A percentile compares a stretch with the other conserved stretches of the same genome.
Conservation (phyloP, 2,113 vertebrate species). For the Trochalopteron elliotii region DNA sequence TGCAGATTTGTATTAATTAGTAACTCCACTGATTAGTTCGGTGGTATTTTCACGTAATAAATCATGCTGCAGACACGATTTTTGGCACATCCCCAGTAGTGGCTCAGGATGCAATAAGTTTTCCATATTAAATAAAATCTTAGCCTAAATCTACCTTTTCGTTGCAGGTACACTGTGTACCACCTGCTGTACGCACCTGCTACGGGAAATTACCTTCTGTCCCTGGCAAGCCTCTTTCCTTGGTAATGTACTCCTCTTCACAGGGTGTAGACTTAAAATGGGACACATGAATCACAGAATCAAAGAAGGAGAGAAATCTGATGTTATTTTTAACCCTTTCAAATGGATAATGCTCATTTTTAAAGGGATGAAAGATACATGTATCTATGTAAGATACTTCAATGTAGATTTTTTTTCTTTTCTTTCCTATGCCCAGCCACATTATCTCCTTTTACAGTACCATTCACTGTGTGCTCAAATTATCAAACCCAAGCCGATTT, state of each 20-base stretch:
- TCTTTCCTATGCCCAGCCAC: not conserved
- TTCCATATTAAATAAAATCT: conserved; percentile 83
- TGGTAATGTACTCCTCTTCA: conserved; percentile 44
- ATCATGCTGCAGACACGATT: conserved; percentile 84
- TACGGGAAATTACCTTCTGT: conserved; percentile 77
- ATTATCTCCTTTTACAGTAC: not conserved
- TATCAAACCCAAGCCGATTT: not conserved
- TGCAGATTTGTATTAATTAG: conserved; percentile 96
- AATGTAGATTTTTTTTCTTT: not conserved
- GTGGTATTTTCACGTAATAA: conserved; percentile 89
- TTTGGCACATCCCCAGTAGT: conserved; percentile 82
- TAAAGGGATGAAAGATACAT: not conserved
- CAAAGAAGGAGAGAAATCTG: not conserved
- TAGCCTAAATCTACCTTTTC: conserved; percentile 79
- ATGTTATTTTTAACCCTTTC: conserved; percentile 37
- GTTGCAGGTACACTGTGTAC: conserved; percentile 75
- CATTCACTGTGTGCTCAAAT: not conserved
- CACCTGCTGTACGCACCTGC: conserved; percentile 84
- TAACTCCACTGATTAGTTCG: conserved; percentile 89
- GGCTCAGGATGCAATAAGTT: conserved; percentile 77
- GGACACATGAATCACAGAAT: conserved; percentile 36
- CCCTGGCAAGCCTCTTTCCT: conserved; percentile 69
- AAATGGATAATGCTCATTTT: not conserved
- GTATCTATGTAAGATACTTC: not conserved
- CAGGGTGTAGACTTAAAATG: conserved; percentile 49